These are phyloP conservation scores for Meganola albula DNA, from an alignment of 2,888 invertebrate species.

Conservation along the genomic window DNA sequence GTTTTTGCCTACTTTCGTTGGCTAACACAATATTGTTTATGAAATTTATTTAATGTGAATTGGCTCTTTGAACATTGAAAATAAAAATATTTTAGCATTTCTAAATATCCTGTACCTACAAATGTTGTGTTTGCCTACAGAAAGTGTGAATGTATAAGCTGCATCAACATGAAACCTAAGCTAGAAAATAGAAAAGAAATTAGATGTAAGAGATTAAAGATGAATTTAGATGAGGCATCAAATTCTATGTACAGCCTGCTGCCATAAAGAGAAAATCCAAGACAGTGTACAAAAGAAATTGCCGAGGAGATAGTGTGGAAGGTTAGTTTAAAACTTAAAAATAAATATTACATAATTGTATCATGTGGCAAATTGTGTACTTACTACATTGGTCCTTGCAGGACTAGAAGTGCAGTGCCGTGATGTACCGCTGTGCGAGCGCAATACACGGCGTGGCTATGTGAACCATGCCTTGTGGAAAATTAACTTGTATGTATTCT, in stretches of 20 bases:
- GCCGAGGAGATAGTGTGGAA: constrained; percentile 34
- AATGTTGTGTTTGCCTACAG: constrained; percentile 62
- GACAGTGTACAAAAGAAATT: constrained; percentile 34
- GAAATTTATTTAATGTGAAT: constrained; percentile 31
- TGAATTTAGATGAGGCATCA: constrained; percentile 51
- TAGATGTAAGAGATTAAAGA: constrained; percentile 48
- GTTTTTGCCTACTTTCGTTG: constrained; percentile 28
- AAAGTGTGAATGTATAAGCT: constrained; percentile 52
- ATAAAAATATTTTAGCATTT: constrained; percentile 9
- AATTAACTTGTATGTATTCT: constrained; percentile 34
- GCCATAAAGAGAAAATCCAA: constrained; percentile 44
- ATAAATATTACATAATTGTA: neutral
- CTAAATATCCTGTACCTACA: constrained; percentile 23
- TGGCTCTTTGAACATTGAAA: constrained; percentile 47
- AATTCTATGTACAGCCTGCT: constrained; percentile 63
- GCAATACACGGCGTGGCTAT: constrained; percentile 34
- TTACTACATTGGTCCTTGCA: constrained; percentile 8
- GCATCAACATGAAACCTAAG: constrained; percentile 35
- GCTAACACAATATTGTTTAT: constrained; percentile 48
- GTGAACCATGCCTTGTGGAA: constrained; percentile 40
- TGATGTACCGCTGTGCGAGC: constrained; percentile 37
- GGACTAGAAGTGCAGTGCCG: constrained; percentile 41
- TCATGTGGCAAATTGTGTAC: neutral
- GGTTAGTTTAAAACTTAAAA: constrained; percentile 40
- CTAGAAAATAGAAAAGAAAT: constrained; percentile 42